Base-by-base conservation (phyloP, 1,140 invertebrate genomes). In the Eumeta japonica region DNA sequence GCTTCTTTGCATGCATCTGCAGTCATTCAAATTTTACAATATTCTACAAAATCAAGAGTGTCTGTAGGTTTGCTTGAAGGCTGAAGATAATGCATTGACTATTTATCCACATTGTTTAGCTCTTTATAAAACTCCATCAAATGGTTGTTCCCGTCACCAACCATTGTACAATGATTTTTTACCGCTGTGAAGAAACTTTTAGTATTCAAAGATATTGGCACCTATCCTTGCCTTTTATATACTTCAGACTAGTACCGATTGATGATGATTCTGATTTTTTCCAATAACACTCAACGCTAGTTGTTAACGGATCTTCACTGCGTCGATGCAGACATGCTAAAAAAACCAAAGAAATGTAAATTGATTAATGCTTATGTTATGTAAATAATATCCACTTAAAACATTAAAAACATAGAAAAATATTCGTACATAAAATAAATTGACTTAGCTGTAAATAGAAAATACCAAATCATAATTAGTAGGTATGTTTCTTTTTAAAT, bases 331-430 rank as follows among this genome's bases (percentile, higher is more conserved):
- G 20, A 19, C 31, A 37, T 16, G 29, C 35, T 35, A 37, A 27
- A 10, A 31, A 16, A 24, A 24, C 5, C 5, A 7, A 24, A 7
- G 20, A 24, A 24, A 7, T 24, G 5, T 24, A 24, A 24, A 24
- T 24, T 7, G n/a, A 7, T 24, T n/a, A 24, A 24, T 7, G 20
- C 9, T 42, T 50, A 60, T 37, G 43, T 48, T 2, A 59, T 24
- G 20, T 7, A 24, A 24, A 24, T n/a, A 24, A 24, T 24, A 5
- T 24, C n/a, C n/a, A 24, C 20, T n/a, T 9, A 57, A 38, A 16
- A 41, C 45, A 10, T 24, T 24, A 24, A 24, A 5, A 24, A 24
- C n/a, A n/a, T 7, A 7, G 5, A 24, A 24, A 5, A 24, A 7
- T 24, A 7, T 24, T 5, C 20, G n/a, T 24, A 24, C 5, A 24